These are phyloP conservation scores for Heliconius eleuchia DNA, from an alignment of 1,140 invertebrate genomes.

Conservation along the genomic window DNA sequence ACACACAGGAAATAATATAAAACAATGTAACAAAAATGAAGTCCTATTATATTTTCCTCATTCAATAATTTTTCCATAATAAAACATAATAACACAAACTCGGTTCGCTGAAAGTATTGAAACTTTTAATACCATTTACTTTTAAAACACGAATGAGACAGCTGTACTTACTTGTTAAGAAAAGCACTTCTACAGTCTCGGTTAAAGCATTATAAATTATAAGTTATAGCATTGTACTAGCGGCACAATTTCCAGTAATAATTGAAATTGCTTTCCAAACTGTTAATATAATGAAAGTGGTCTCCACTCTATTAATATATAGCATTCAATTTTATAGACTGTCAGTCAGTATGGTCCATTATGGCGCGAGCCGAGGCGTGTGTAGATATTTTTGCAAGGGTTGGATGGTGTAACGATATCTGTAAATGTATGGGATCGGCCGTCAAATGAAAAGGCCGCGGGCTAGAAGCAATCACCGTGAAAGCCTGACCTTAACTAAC, in stretches of 20 bases:
- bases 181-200: constrained; percentile 26
- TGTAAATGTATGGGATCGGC: constrained; percentile 37
- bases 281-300: constrained; percentile 31
- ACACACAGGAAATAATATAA: not conserved
- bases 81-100: not conserved
- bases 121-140: constrained; percentile 31
- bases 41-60: not conserved
- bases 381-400: constrained; percentile 36
- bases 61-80: not conserved
- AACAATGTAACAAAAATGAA: not conserved
- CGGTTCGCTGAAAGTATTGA: not conserved
- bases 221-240: constrained; percentile 15
- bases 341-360: constrained; percentile 18
- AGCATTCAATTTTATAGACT: constrained; percentile 23
- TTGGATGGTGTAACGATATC: constrained; percentile 32
- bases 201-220: constrained; percentile 35
- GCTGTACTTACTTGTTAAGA: constrained; percentile 32
- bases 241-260: constrained; percentile 31
- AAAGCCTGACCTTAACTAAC: constrained; percentile 59
- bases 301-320: constrained; percentile 21
- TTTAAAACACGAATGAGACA: constrained; percentile 22
- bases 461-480: constrained; percentile 58
- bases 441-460: constrained; percentile 43
- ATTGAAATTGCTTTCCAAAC: constrained; percentile 36
- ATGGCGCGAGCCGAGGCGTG: constrained; percentile 9